phyloP scores from a whole-genome alignment of 2,888 invertebrate species.

The Elegia similella region DNA sequence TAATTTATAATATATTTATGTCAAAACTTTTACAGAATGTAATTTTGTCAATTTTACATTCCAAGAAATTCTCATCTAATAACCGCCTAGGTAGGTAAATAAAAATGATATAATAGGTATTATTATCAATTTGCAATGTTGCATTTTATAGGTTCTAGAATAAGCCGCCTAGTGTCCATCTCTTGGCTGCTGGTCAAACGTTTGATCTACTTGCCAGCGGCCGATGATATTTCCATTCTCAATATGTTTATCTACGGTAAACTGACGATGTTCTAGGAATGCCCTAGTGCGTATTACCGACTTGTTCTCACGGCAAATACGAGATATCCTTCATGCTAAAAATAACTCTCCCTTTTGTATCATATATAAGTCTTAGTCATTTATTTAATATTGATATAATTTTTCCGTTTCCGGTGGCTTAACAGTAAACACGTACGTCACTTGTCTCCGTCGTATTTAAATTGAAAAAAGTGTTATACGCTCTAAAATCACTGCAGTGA shows the following conservation, averaged over 20 bases:
- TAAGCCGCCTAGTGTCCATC: background rate
- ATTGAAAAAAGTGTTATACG: too few relatives aligned
- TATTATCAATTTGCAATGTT: background rate
- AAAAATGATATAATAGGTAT: background rate
- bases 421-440: too few relatives aligned
- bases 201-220: slow-evolving; percentile 9
- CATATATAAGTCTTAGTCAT: too few relatives aligned
- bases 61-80: too few relatives aligned
- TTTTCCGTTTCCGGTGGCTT: too few relatives aligned
- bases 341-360: background rate
- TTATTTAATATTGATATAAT: too few relatives aligned
- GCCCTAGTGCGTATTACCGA: background rate
- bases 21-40: too few relatives aligned
- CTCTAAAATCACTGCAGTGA: too few relatives aligned
- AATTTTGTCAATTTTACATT: too few relatives aligned
- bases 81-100: too few relatives aligned
- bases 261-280: slow-evolving; percentile 13
- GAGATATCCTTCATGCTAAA: background rate
- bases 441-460: too few relatives aligned
- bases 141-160: background rate
- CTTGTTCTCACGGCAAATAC: background rate
- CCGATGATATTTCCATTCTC: slow-evolving; percentile 10
- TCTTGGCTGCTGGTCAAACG: slow-evolving; percentile 11
- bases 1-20: too few relatives aligned
- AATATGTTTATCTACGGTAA: slow-evolving; percentile 2